These are phyloP conservation scores for Homarus americanus DNA, from an alignment of 1,140 invertebrate genomes.

Conservation along the genomic window DNA sequence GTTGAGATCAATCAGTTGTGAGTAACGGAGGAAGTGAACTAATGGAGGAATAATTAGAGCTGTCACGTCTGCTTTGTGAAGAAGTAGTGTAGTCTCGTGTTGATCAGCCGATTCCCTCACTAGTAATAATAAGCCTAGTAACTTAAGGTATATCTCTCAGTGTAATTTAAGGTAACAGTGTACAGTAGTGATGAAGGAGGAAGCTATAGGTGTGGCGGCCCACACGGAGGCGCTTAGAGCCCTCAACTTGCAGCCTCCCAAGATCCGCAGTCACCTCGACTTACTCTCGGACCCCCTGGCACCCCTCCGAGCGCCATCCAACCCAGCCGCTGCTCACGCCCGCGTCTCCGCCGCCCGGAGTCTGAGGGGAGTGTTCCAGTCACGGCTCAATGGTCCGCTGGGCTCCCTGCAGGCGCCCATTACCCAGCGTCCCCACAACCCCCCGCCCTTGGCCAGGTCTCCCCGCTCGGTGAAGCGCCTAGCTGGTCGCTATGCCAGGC, in stretches of 20 bases:
- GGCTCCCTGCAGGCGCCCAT: constrained; percentile 49
- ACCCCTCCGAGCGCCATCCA: constrained; percentile 38
- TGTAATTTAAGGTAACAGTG: neutral
- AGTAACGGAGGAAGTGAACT: neutral
- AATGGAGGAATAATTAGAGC: neutral
- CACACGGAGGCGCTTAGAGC: constrained; percentile 52
- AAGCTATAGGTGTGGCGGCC: constrained; percentile 16
- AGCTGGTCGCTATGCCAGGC: constrained; percentile 4
- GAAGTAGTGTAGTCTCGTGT: constrained; percentile 2
- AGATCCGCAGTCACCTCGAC: constrained; percentile 63
- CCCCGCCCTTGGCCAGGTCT: constrained; percentile 22
- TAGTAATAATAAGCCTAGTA: constrained; percentile 4
- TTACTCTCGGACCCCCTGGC: constrained; percentile 52
- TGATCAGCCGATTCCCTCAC: neutral
- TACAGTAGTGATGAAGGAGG: constrained; percentile 25
- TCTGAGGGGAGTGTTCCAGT: constrained; percentile 56
- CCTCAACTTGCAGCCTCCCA: constrained; percentile 63
- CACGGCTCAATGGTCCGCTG: constrained; percentile 43
- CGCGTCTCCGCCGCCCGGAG: constrained; percentile 51
- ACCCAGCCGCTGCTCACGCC: constrained; percentile 37
- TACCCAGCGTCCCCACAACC: constrained; percentile 13
- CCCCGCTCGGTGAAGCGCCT: constrained; percentile 52
- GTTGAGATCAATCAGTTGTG: neutral
- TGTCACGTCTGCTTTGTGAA: constrained; percentile 56
- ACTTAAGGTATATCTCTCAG: constrained; percentile 2